Evolutionary conservation across 2,888 invertebrate genomes (phyloP).

Genomic region (Timandra comae): DNA sequence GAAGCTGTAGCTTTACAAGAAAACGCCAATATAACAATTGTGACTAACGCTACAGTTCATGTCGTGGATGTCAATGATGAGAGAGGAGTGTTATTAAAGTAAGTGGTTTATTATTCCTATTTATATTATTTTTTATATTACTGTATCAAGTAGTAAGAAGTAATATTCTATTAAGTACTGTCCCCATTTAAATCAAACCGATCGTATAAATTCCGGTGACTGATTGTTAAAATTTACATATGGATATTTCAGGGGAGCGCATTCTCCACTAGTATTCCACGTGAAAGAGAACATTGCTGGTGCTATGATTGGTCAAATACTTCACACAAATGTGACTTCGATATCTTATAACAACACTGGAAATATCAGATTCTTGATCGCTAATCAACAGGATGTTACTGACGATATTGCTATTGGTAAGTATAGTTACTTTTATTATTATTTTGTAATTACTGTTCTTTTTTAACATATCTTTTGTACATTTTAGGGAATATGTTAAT

Average conservation of each 20-base stretch:
- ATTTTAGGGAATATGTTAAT: too few species aligned
- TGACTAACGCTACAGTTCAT: constrained; percentile 90
- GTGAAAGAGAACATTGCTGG: constrained; percentile 86
- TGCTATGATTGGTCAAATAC: constrained; percentile 83
- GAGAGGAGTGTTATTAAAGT: constrained; percentile 80
- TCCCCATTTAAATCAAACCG: too few species aligned
- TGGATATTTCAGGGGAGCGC: constrained; percentile 80
- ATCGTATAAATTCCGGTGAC: too few species aligned
- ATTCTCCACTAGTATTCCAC: constrained; percentile 83
- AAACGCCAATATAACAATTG: constrained; percentile 78
- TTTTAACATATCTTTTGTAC: too few species aligned
- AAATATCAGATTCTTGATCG: constrained; percentile 84
- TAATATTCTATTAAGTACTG: too few species aligned
- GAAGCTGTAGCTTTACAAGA: constrained; percentile 87
- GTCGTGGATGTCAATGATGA: constrained; percentile 87
- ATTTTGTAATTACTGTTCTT: too few species aligned
- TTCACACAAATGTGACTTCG: constrained; percentile 73
- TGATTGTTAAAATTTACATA: too few species aligned
- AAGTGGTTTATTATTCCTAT: constrained; percentile 21
- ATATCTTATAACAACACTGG: constrained; percentile 45
- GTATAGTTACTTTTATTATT: too few species aligned
- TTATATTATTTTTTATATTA: constrained; percentile 3
- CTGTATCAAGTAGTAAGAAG: constrained; percentile 4
- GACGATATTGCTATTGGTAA: constrained; percentile 86
- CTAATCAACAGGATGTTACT: constrained; percentile 88